phyloP scores from a whole-genome alignment of 2,113 vertebrate species.

The Hippopotamus amphibius region DNA sequence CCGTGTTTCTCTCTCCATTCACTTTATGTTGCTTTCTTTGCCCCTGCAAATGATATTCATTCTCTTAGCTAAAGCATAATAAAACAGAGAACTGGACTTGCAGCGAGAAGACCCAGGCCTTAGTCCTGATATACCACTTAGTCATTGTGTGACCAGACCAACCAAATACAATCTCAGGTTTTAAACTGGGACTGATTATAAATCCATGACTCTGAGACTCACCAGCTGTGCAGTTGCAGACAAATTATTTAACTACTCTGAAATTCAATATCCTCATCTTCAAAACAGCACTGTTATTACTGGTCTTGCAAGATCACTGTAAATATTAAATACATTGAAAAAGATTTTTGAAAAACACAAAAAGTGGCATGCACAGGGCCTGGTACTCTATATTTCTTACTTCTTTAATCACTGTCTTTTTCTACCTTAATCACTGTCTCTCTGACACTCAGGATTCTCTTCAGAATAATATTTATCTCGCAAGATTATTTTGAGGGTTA shows the following conservation, averaged over 20 bases:
- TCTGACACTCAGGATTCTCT: background rate
- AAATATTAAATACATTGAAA: background rate
- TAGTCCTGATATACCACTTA: background rate
- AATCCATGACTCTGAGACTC: background rate
- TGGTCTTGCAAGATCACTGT: background rate
- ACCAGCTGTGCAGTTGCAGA: background rate
- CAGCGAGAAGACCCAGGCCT: background rate
- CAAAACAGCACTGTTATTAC: background rate
- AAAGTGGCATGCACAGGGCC: background rate
- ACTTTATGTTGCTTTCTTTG: background rate
- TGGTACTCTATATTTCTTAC: background rate
- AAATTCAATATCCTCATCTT: background rate
- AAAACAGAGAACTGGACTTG: background rate
- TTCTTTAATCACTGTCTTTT: background rate
- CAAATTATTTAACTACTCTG: background rate
- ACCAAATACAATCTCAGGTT: background rate
- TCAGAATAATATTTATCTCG: slow-evolving; percentile 18
- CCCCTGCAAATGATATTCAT: background rate
- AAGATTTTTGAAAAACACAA: background rate
- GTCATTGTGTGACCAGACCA: background rate
- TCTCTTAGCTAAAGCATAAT: background rate
- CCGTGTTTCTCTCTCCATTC: background rate
- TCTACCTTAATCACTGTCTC: background rate
- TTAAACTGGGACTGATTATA: background rate
- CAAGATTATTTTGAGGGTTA: slow-evolving; percentile 31